A percentile compares a stretch with the other conserved stretches of the same genome.
Evolutionary conservation across 1,140 invertebrate genomes (phyloP).

Genomic region (Drosophila ohnishii): DNA sequence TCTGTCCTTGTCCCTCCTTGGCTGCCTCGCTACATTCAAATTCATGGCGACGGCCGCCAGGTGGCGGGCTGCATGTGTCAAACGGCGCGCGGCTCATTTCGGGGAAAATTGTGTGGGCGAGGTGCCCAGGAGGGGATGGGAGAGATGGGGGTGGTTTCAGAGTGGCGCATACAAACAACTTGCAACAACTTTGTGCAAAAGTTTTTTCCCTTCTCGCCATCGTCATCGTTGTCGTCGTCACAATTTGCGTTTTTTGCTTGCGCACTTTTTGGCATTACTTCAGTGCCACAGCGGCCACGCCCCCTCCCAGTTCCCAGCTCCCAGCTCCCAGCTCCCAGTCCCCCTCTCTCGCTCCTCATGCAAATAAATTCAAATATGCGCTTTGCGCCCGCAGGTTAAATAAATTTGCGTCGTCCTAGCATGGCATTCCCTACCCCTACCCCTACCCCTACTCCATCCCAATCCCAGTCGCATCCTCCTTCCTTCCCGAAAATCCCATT

Average conservation of each 20-base stretch:
- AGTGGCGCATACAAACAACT: constrained; percentile 58
- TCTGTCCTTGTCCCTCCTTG: neutral
- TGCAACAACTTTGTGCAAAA: constrained; percentile 72
- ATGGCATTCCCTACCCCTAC: neutral
- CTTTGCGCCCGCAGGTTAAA: constrained; percentile 75
- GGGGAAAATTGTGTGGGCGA: constrained; percentile 43
- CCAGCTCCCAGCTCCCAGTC: no score
- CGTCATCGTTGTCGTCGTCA: constrained; percentile 42
- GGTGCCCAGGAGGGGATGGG: neutral
- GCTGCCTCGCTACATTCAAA: constrained; percentile 56
- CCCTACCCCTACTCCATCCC: neutral
- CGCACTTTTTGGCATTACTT: constrained; percentile 77
- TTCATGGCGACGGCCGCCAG: constrained; percentile 69
- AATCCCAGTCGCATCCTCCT: neutral
- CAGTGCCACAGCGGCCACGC: constrained; percentile 42
- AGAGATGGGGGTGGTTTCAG: neutral
- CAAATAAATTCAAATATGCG: constrained; percentile 79
- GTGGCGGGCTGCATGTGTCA: constrained; percentile 74
- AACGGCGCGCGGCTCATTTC: constrained; percentile 66
- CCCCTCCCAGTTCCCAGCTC: neutral
- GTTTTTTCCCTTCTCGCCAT: constrained; percentile 39
- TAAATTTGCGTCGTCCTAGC: constrained; percentile 63
- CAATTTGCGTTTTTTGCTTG: constrained; percentile 62
- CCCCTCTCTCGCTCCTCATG: constrained; percentile 24
- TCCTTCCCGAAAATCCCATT: constrained; percentile 5